These are phyloP conservation scores for Nerophis ophidion DNA, from an alignment of 2,113 vertebrate species.

Conservation along the genomic window DNA sequence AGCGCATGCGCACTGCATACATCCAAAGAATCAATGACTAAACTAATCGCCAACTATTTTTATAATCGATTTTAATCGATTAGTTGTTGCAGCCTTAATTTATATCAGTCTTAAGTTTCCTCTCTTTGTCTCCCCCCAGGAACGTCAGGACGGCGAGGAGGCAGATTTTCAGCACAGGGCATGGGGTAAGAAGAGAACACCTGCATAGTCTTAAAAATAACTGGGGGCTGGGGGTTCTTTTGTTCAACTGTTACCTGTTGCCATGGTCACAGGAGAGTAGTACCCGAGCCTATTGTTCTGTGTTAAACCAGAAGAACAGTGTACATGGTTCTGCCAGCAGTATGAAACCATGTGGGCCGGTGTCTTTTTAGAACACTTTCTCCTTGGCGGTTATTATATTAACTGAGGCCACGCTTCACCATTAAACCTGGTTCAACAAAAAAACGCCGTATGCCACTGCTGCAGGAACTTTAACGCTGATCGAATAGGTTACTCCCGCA, in stretches of 20 bases:
- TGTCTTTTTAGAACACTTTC: constrained; percentile 19
- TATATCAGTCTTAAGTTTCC: constrained; percentile 9
- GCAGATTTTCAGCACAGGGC: constrained; percentile 95
- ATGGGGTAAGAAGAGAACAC: constrained; percentile 90
- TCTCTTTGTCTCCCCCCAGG: constrained; percentile 30
- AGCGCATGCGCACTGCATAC: too few species aligned
- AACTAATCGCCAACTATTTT: too few species aligned
- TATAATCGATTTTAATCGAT: too few species aligned
- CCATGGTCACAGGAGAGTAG: constrained; percentile 66
- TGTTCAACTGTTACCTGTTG: constrained; percentile 59
- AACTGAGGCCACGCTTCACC: too few species aligned
- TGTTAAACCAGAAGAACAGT: constrained; percentile 45
- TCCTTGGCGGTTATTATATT: neutral
- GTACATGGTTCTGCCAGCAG: constrained; percentile 35
- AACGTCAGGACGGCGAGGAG: constrained; percentile 75
- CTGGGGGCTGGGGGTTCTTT: constrained; percentile 11
- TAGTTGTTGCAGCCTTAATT: too few species aligned
- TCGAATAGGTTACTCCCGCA: neutral
- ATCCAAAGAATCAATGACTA: too few species aligned
- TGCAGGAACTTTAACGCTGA: too few species aligned
- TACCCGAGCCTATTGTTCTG: constrained; percentile 56
- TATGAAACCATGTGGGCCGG: constrained; percentile 14
- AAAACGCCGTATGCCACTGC: too few species aligned
- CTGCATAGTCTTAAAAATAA: constrained; percentile 46
- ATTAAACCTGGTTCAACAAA: too few species aligned